Evolutionary conservation across 1,140 invertebrate species (phyloP), one percentile per base, ranked within the genome.

Genomic region (Hesperophylax magnus): DNA sequence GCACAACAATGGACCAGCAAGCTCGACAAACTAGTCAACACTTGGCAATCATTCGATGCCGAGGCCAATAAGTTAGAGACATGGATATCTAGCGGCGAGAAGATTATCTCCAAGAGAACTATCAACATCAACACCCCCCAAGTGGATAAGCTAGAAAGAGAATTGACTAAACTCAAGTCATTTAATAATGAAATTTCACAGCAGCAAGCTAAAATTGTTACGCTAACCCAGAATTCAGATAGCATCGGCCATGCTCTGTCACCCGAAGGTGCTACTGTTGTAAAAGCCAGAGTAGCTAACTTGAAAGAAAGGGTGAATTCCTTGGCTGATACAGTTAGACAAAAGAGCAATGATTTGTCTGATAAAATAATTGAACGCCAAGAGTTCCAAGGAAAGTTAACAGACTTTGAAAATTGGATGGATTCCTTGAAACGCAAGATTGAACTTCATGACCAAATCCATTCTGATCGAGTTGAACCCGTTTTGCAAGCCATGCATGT

Each of bases 361-460:
- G 95, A 97, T 86, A 92, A 94, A 22, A 93, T 97, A 39, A 92
- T 96, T 53, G 91, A 93, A 3, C 90, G 93, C 83, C 95, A 97
- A 90, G 96, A 98, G 86, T 96, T 98, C 83, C 93, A 96, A 84
- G 93, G 93, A 24, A 95, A 95, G 86, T 89, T 98, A 63, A 91
- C 93, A 14, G 94, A 94, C 82, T 96, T 98, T 85, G 93, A 94
- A 65, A 94, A 94, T 71, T 98, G 96, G 96, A 93, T 98, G 88
- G 94, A 94, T 60, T 92, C 94, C 75, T 91, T 97, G 61, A 91
- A 94, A 84, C 90, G 92, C 20, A 94, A 95, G 84, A 92, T 96
- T 20, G 92, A 94, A 58, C 94, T 95, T 84, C 93, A 96, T 67
- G 94, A 95, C 87, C 95, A 96, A 86, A 93, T 97, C 17, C 93